Percentiles rank a stretch among this genome's conserved stretches.
phyloP scores from a whole-genome alignment of 2,888 invertebrate genomes.

The Synanthedon formicaeformis region DNA sequence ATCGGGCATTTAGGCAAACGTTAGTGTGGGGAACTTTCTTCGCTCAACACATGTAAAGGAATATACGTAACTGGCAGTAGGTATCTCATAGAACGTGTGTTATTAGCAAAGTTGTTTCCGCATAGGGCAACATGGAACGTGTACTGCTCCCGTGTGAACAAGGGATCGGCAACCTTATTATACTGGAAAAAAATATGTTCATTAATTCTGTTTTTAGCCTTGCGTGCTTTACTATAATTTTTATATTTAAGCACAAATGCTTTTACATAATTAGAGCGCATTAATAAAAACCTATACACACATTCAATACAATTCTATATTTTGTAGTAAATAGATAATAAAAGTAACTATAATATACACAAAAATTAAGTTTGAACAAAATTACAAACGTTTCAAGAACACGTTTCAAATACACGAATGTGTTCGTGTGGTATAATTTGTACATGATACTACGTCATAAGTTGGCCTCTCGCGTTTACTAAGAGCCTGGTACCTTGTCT shows the following conservation, averaged over 20 bases:
- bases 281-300: no score
- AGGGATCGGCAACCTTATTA: slow-evolving; percentile 67
- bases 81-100: slow-evolving; percentile 66
- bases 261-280: no score
- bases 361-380: no score
- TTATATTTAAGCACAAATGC: no score
- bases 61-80: slow-evolving; percentile 49
- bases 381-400: no score
- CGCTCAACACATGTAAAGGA: slow-evolving; percentile 19
- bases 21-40: slow-evolving; percentile 45
- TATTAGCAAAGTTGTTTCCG: slow-evolving; percentile 67
- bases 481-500: slow-evolving; percentile 58
- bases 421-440: no score
- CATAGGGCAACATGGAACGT: slow-evolving; percentile 55
- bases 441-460: slow-evolving; percentile 54
- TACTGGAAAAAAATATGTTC: slow-evolving; percentile 55
- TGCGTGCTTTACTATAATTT: slow-evolving; percentile 9
- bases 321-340: no score
- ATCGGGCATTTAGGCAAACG: slow-evolving; percentile 20
- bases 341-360: no score
- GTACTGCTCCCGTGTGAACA: slow-evolving; percentile 56
- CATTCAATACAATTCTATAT: no score
- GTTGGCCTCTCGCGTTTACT: slow-evolving; percentile 47
- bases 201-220: slow-evolving; percentile 36
- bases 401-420: neutral